Evolutionary conservation across 2,113 vertebrate genomes (phyloP).

Genomic region (Scortum barcoo): DNA sequence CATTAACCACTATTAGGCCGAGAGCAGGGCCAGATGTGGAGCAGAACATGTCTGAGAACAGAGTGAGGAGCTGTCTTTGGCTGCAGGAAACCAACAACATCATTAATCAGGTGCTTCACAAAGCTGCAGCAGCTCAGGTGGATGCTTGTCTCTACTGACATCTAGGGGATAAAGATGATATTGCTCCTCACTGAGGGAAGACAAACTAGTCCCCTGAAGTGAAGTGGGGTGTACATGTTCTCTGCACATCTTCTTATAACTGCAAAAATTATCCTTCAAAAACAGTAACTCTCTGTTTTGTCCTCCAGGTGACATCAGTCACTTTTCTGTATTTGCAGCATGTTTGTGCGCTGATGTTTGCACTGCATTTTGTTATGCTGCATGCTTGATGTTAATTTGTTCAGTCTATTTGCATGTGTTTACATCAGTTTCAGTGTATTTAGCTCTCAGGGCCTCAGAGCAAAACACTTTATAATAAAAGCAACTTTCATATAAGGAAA

Average conservation of each 20-base stretch:
- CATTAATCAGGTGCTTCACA: constrained; percentile 42
- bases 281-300: not conserved
- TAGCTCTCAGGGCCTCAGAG: not conserved
- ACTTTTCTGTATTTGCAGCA: not conserved
- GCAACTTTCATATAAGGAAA: not conserved
- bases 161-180: constrained; percentile 67
- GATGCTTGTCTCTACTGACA: constrained; percentile 74
- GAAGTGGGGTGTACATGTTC: no score
- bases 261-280: not conserved
- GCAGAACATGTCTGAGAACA: constrained; percentile 29
- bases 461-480: no score
- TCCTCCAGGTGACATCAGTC: not conserved
- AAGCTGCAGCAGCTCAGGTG: not conserved
- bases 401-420: not conserved
- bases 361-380: not conserved
- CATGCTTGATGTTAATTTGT: no score
- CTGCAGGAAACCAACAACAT: constrained; percentile 25
- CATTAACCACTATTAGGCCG: constrained; percentile 25
- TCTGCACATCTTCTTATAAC: not conserved
- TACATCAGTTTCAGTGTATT: not conserved
- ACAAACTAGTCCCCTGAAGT: not conserved
- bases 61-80: constrained; percentile 23
- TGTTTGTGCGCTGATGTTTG: no score
- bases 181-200: constrained; percentile 6
- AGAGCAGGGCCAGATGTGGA: constrained; percentile 17